Evolutionary conservation across 1,140 invertebrate genomes (phyloP), one percentile per base, ranked within the genome.

Genomic region (Bombus affinis): DNA sequence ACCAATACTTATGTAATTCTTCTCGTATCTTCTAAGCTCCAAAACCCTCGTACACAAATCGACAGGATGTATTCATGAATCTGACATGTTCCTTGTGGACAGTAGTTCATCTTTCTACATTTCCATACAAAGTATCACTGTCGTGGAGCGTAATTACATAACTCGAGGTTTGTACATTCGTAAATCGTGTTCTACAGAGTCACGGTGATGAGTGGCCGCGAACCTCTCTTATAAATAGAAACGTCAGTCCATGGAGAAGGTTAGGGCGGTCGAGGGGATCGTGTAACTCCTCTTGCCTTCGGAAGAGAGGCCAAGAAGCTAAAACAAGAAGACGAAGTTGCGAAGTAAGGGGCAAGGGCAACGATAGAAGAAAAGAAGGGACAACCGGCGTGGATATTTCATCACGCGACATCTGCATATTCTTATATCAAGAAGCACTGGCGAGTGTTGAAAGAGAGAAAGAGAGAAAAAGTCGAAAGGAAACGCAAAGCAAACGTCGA

Each of bases 401-500:
- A 90, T 90, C 81, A 88, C 84, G 72, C 79, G 89, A 93, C 90
- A 92, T 92, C 88, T 89, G 88, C 90, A 87, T 91, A 90, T 89
- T 90, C 85, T 83, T 91, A 85, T 92, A 92, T 92, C 86, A 89
- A 62, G 80, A 25, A 47, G 68, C 15, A 15, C 8, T 88, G 84
- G 81, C 87, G 86, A 91, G 75, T 88, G 81, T 59, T 25, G 68
- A 71, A 28, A 71, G 22, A 71, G 22, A 71, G 25, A 71, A 39
- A 28, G 10, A 71, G 39, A 72, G 70, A 72, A 77, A 72, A 75
- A 77, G 77, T 65, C n/a, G 9, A 89, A 86, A 88, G 86, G 88
- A 92, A 92, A 91, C 82, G 86, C 53, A 68, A 77, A 62, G 78
- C 86, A 73, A 83, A 90, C 85, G 90, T 92, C 88, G 91, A 91